phyloP scores from a whole-genome alignment of 1,140 invertebrate species.

The Papilio glaucus region DNA sequence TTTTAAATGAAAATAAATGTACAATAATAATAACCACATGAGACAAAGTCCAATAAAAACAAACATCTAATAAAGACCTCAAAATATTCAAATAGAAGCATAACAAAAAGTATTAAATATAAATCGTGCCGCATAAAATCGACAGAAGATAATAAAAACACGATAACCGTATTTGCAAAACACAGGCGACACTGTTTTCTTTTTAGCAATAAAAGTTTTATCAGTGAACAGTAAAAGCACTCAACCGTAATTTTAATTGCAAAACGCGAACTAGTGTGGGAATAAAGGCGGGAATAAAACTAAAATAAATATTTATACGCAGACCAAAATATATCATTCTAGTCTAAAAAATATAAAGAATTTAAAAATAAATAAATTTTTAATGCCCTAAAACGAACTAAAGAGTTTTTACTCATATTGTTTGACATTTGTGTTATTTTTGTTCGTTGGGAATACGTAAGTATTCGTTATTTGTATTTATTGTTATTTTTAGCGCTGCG shows the following conservation, averaged over 20 bases:
- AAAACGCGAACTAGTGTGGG: background rate
- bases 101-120: conserved; percentile 4
- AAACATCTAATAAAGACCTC: background rate
- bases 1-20: no score
- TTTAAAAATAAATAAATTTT: background rate
- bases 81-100: background rate
- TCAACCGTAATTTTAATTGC: conserved; percentile 34
- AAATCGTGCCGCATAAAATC: conserved; percentile 1
- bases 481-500: background rate
- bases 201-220: conserved; percentile 32
- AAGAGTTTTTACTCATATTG: background rate
- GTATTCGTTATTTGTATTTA: conserved; percentile 5
- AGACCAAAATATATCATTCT: background rate
- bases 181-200: conserved; percentile 24
- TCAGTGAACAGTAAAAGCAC: conserved; percentile 26
- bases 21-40: no score
- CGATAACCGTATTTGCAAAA: conserved; percentile 12
- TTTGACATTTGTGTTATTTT: background rate
- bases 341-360: background rate
- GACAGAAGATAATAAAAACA: conserved; percentile 14
- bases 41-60: no score
- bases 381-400: background rate
- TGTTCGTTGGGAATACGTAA: background rate
- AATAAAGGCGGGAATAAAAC: background rate
- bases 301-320: background rate